phyloP scores from a whole-genome alignment of 37 sponge, comb jelly and placozoan species.

The Geodia barretti region DNA sequence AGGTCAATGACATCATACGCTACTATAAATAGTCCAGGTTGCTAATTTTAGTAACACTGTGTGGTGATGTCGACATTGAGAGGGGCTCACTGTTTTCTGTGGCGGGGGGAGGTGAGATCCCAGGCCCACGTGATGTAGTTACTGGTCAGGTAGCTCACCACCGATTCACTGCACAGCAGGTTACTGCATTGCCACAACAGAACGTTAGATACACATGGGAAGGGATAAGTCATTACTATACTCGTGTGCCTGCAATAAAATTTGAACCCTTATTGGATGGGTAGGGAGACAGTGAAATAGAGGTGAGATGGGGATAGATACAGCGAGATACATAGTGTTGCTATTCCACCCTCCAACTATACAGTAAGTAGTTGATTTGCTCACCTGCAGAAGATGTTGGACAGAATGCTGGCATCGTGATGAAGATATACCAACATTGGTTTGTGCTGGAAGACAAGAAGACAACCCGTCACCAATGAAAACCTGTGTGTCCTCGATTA shows the following conservation, averaged over 20 bases:
- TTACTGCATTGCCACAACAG: conserved; percentile 43
- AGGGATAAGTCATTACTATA: too few relatives aligned
- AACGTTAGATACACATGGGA: too few relatives aligned
- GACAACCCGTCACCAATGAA: too few relatives aligned
- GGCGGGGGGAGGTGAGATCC: conserved; percentile 77
- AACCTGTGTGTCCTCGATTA: too few relatives aligned
- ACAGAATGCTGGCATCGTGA: conserved; percentile 86
- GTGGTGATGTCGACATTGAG: not conserved
- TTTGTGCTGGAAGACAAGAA: conserved; percentile 49
- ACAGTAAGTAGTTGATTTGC: too few relatives aligned
- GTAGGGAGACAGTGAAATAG: too few relatives aligned
- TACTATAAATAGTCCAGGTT: conserved; percentile 1
- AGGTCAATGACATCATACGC: not conserved
- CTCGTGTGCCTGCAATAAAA: too few relatives aligned
- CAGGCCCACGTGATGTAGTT: conserved; percentile 93
- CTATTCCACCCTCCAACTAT: too few relatives aligned
- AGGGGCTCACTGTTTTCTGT: conserved; percentile 66
- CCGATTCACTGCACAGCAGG: conserved; percentile 78
- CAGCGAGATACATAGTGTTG: too few relatives aligned
- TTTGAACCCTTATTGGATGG: too few relatives aligned
- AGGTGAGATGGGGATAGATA: too few relatives aligned
- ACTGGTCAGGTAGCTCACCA: conserved; percentile 70
- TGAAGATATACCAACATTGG: conserved; percentile 89
- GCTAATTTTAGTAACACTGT: not conserved
- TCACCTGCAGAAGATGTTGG: conserved; percentile 90